Conservation (phyloP, 2,888 invertebrate species). For the Aethes cnicana region DNA sequence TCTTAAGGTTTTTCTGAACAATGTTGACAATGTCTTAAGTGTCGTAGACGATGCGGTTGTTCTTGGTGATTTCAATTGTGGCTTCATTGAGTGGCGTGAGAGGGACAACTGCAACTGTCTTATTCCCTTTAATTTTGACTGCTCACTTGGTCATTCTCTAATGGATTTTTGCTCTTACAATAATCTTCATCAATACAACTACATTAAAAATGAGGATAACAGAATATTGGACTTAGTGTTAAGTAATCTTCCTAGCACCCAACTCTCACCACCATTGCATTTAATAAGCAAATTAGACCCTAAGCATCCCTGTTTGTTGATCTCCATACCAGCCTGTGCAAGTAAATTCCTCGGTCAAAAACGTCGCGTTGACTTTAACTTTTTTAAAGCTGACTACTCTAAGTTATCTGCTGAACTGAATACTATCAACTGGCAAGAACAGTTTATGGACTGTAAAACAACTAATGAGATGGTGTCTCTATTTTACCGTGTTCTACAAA, state of each 20-base stretch:
- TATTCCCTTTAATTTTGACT: too few species aligned
- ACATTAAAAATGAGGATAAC: slow-evolving; percentile 22
- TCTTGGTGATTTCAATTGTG: slow-evolving; percentile 7
- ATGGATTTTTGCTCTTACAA: slow-evolving; percentile 32
- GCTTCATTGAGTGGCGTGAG: slow-evolving; percentile 10
- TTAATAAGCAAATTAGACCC: slow-evolving; percentile 29
- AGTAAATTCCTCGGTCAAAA: not conserved
- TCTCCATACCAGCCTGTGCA: not conserved
- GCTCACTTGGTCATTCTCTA: slow-evolving; percentile 26
- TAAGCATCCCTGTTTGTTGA: slow-evolving; percentile 30
- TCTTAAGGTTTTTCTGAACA: not conserved
- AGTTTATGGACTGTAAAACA: not conserved
- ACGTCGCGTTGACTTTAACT: not conserved
- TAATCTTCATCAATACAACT: slow-evolving; percentile 30
- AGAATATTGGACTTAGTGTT: slow-evolving; percentile 31
- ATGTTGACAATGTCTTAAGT: not conserved
- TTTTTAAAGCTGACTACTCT: not conserved
- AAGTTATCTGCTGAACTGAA: not conserved
- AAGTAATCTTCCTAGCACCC: slow-evolving; percentile 7
- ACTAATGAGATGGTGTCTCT: not conserved
- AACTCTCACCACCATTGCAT: slow-evolving; percentile 12
- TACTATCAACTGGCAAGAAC: not conserved
- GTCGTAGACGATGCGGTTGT: not conserved
- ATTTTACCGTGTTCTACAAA: not conserved
- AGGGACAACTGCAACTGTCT: too few species aligned